phyloP scores from a whole-genome alignment of 2,888 invertebrate genomes.

The Dryobota labecula region DNA sequence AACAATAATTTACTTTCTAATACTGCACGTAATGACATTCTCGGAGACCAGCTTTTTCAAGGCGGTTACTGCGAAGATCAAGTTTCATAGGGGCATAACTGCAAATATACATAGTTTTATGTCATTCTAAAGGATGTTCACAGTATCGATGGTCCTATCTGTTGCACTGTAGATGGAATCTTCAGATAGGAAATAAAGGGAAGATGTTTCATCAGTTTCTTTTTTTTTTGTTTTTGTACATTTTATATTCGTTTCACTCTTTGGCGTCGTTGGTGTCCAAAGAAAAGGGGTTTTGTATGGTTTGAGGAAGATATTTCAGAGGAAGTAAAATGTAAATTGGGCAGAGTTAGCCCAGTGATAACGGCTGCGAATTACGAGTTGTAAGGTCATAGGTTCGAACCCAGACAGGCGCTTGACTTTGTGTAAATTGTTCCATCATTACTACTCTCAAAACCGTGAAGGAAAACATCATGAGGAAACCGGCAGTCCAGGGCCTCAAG shows the following conservation, averaged over 20 bases:
- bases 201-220: background rate
- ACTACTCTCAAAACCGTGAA: too few relatives aligned
- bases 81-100: conserved; percentile 58
- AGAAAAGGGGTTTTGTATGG: background rate
- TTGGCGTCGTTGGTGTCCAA: background rate
- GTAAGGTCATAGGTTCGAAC: too few relatives aligned
- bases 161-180: conserved; percentile 39
- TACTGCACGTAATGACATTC: conserved; percentile 46
- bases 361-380: too few relatives aligned
- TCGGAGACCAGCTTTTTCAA: conserved; percentile 47
- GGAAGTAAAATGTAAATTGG: background rate
- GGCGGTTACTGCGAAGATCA: conserved; percentile 48
- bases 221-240: background rate
- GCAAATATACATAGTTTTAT: conserved; percentile 55
- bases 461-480: too few relatives aligned
- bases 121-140: conserved; percentile 30
- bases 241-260: background rate
- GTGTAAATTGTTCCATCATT: too few relatives aligned
- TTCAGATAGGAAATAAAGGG: conserved; percentile 21
- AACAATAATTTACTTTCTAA: conserved; percentile 61
- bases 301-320: background rate
- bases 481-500: too few relatives aligned
- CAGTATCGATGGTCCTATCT: conserved; percentile 21
- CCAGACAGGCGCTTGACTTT: too few relatives aligned
- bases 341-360: too few relatives aligned